Evolutionary conservation across 2,888 invertebrate species (phyloP).

Genomic region (Agrilus biguttatus): DNA sequence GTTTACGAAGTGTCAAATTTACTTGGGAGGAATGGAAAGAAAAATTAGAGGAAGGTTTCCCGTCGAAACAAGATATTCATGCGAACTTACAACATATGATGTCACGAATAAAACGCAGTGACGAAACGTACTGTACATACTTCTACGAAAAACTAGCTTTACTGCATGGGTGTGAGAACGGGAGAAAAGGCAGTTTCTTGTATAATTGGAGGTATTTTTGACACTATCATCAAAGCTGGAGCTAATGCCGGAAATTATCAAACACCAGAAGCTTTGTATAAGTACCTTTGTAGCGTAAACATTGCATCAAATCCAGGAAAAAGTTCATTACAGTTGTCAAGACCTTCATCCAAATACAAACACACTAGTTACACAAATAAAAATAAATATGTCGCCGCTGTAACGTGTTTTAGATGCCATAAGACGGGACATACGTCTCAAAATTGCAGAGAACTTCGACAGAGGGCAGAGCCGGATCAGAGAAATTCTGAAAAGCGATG

Average conservation of each 20-base stretch:
- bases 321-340: too few species aligned
- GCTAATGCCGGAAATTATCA: conserved; percentile 4
- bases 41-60: conserved; percentile 4
- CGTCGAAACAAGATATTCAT: conserved; percentile 5
- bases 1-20: background rate
- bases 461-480: too few species aligned
- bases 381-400: too few species aligned
- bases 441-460: too few species aligned
- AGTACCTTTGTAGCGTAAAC: too few species aligned
- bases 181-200: conserved; percentile 9
- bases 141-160: conserved; percentile 9
- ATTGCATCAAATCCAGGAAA: too few species aligned
- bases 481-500: too few species aligned
- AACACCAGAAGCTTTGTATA: background rate
- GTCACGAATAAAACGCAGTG: background rate
- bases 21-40: background rate
- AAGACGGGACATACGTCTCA: too few species aligned
- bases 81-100: conserved; percentile 2
- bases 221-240: conserved; percentile 4
- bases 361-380: too few species aligned
- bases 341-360: too few species aligned
- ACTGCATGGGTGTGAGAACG: conserved; percentile 6
- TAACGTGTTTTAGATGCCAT: too few species aligned
- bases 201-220: conserved; percentile 7
- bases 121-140: conserved; percentile 7